phyloP scores from a whole-genome alignment of 2,797 vertebrate genomes.

The Meriones psammophilus region DNA sequence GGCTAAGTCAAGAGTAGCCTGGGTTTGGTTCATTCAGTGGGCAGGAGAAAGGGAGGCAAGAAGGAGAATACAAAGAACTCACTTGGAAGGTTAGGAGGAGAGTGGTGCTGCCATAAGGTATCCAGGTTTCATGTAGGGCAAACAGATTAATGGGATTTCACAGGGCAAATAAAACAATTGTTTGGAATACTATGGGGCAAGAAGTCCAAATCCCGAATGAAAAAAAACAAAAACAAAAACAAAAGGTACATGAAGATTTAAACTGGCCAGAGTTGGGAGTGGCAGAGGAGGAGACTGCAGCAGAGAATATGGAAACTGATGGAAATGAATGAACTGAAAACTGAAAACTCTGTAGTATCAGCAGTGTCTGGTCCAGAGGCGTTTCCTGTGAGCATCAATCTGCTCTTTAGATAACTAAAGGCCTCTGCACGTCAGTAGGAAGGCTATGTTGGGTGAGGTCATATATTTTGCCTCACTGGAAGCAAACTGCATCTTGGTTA shows the following conservation, averaged over 20 bases:
- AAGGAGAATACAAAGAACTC: not conserved
- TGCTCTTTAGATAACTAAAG: not conserved
- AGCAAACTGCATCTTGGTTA: not conserved
- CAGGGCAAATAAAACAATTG: not conserved
- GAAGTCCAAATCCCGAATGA: not conserved
- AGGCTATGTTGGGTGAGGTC: not conserved
- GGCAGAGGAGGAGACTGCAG: not conserved
- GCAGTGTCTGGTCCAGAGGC: not conserved
- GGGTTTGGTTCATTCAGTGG: not conserved
- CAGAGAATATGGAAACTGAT: not conserved
- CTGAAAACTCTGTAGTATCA: not conserved
- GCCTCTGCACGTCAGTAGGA: not conserved
- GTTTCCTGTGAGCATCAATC: not conserved
- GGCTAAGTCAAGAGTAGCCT: not conserved
- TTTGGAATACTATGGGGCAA: not conserved
- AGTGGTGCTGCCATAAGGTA: not conserved
- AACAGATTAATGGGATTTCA: not conserved
- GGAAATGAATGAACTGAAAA: constrained; percentile 3
- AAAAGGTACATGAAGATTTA: not conserved
- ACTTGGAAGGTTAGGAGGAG: not conserved
- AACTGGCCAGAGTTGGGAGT: not conserved
- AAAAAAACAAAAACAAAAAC: constrained; percentile 5
- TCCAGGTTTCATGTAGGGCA: not conserved
- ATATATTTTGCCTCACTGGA: not conserved
- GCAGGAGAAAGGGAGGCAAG: not conserved